Percentiles rank a stretch among this genome's conserved stretches.
Conservation (phyloP, 2,113 vertebrate species). For the Solea solea region DNA sequence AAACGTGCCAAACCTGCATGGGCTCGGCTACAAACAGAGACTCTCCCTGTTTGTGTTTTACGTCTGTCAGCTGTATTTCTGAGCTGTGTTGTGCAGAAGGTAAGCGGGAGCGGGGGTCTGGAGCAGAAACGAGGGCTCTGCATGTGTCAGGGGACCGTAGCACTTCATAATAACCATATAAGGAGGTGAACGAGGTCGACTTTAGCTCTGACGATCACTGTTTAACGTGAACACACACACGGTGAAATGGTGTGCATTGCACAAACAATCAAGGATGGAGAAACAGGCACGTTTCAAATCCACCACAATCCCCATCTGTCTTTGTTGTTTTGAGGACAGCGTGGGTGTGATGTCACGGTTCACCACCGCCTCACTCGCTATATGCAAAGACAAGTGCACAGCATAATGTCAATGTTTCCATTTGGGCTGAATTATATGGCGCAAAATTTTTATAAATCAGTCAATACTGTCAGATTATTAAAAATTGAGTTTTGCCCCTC, state of each 20-base stretch:
- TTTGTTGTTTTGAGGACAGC: slow-evolving; percentile 32
- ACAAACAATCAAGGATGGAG: not conserved
- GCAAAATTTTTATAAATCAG: no score
- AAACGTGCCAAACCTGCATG: not conserved
- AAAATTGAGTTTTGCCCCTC: no score
- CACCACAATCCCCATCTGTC: slow-evolving; percentile 48
- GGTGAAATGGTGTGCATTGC: not conserved
- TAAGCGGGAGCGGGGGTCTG: slow-evolving; percentile 39
- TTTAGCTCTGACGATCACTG: slow-evolving; percentile 6
- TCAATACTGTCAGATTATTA: no score
- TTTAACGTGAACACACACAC: slow-evolving; percentile 7
- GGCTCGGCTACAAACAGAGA: not conserved
- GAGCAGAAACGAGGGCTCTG: not conserved
- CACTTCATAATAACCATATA: slow-evolving; percentile 58
- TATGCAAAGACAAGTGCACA: not conserved
- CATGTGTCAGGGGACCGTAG: slow-evolving; percentile 19
- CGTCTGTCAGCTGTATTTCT: not conserved
- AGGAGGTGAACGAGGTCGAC: slow-evolving; percentile 39
- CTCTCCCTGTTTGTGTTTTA: not conserved
- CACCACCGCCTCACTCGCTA: not conserved
- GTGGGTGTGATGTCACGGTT: slow-evolving; percentile 10
- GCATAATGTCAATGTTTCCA: not conserved
- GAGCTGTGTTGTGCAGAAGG: slow-evolving; percentile 28
- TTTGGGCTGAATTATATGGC: no score
- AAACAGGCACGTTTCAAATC: slow-evolving; percentile 29